phyloP scores from a whole-genome alignment of 2,113 vertebrate species.

The Calcarius ornatus region DNA sequence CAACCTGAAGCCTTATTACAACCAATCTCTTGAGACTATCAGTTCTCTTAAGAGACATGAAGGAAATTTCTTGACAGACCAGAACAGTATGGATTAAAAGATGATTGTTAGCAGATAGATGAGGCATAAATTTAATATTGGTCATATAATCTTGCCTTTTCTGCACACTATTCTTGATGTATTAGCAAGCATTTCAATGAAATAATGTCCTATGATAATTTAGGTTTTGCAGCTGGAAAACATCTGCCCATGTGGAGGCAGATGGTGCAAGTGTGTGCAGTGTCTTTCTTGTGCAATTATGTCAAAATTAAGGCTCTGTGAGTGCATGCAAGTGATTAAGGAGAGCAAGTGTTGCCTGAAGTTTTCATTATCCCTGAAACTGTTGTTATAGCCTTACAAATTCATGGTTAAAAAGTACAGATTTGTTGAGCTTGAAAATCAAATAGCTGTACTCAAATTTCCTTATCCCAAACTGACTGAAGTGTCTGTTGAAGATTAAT shows the following conservation, averaged over 20 bases:
- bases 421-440: not conserved
- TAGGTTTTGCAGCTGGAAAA: constrained; percentile 39
- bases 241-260: constrained; percentile 4
- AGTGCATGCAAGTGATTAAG: not conserved
- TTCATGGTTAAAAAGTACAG: not conserved
- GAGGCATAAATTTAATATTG: not conserved
- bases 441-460: not conserved
- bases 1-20: not conserved
- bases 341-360: not conserved
- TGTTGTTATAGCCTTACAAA: not conserved
- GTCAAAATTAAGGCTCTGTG: not conserved
- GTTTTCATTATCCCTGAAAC: not conserved
- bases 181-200: not conserved
- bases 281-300: not conserved
- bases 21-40: not conserved
- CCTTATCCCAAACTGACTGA: not conserved
- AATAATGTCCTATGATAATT: not conserved
- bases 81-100: constrained; percentile 6
- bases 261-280: not conserved
- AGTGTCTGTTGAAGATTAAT: not conserved
- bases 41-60: not conserved
- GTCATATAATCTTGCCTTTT: not conserved
- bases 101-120: not conserved
- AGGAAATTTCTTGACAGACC: not conserved
- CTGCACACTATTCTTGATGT: not conserved